phyloP scores from a whole-genome alignment of 1,140 invertebrate species.

The Listronotus oregonensis region DNA sequence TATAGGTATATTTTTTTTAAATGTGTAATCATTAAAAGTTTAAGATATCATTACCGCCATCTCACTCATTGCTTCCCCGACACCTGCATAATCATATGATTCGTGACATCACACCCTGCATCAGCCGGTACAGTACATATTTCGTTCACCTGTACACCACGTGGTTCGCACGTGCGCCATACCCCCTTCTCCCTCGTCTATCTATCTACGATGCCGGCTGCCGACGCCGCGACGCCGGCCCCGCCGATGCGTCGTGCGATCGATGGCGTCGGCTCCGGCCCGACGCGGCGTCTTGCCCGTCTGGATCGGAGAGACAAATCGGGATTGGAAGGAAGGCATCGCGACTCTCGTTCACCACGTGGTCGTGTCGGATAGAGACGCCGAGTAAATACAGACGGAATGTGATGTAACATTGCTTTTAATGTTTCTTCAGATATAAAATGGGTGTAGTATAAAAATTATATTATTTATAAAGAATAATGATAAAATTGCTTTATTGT shows the following conservation, averaged over 20 bases:
- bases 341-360: constrained; percentile 14
- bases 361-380: not conserved
- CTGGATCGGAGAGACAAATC: constrained; percentile 6
- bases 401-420: constrained; percentile 11
- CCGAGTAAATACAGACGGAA: constrained; percentile 19
- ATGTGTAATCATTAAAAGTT: no score
- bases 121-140: not conserved
- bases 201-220: constrained; percentile 1
- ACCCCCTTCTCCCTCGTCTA: not conserved
- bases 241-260: constrained; percentile 25
- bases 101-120: constrained; percentile 12
- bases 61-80: not conserved
- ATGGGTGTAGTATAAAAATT: no score
- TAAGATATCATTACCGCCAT: no score
- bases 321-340: constrained; percentile 10
- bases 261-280: constrained; percentile 47
- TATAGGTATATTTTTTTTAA: no score
- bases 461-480: no score
- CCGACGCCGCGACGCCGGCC: constrained; percentile 34
- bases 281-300: constrained; percentile 39
- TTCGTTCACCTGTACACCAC: constrained; percentile 30
- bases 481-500: no score
- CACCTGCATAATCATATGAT: constrained; percentile 36
- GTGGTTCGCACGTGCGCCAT: constrained; percentile 35
- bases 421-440: no score